Percentiles rank a stretch among this genome's conserved stretches.
These are phyloP conservation scores for Parus major DNA, from an alignment of 2,113 vertebrate genomes.

Conservation along the genomic window DNA sequence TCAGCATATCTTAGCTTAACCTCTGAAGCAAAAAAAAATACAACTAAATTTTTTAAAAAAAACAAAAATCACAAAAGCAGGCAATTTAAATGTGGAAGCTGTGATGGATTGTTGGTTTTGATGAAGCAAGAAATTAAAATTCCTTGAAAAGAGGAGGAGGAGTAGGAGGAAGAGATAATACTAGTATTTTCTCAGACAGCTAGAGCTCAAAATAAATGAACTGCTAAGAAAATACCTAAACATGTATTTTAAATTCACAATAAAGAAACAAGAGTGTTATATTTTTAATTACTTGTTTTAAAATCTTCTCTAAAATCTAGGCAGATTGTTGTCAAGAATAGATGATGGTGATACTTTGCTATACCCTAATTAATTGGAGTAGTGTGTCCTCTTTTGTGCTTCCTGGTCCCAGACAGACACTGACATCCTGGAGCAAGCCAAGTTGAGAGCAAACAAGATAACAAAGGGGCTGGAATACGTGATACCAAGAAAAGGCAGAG, in stretches of 20 bases:
- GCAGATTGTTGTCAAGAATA: not conserved
- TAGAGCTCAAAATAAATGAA: not conserved
- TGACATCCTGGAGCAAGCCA: not conserved
- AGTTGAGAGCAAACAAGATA: not conserved
- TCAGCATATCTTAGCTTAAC: not conserved
- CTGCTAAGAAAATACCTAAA: not conserved
- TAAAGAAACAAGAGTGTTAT: not conserved
- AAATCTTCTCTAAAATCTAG: not conserved
- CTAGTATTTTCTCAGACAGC: not conserved
- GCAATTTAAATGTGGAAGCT: not conserved
- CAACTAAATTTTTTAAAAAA: not conserved
- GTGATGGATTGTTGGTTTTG: not conserved
- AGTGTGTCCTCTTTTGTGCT: not conserved
- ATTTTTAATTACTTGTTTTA: not conserved
- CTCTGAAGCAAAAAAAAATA: not conserved
- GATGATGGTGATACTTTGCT: not conserved
- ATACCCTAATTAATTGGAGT: not conserved
- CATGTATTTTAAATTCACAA: not conserved
- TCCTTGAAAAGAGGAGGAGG: not conserved
- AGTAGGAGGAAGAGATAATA: not conserved
- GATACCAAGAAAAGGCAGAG: not conserved
- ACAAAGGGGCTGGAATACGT: not conserved
- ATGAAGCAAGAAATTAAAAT: slow-evolving; percentile 15
- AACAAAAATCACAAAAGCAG: not conserved
- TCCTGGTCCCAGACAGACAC: not conserved